A percentile compares a stretch with the other conserved stretches of the same genome.
Evolutionary conservation across 2,113 vertebrate genomes (phyloP).

Genomic region (Campylomormyrus numenius): DNA sequence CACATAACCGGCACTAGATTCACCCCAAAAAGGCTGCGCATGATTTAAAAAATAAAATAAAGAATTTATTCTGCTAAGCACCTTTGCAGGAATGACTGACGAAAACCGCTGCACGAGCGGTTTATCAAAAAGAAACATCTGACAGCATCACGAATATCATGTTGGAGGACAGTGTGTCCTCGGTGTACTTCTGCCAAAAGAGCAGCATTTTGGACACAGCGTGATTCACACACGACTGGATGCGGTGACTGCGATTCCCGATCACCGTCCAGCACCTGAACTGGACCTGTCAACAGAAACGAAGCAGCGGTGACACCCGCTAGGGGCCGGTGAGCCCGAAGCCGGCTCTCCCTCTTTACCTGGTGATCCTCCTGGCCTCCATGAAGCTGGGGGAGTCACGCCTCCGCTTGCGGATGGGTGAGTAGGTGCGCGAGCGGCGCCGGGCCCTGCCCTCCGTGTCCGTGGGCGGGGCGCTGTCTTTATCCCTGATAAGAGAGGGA

Average conservation of each 20-base stretch:
- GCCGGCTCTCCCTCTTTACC: constrained; percentile 54
- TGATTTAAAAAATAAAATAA: background rate
- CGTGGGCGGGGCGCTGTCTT: constrained; percentile 76
- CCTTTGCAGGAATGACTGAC: background rate
- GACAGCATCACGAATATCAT: background rate
- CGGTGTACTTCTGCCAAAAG: background rate
- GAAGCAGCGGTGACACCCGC: background rate
- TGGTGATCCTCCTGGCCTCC: constrained; percentile 96
- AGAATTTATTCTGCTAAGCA: background rate
- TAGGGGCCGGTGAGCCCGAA: background rate
- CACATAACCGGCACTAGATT: background rate
- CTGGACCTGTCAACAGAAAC: background rate
- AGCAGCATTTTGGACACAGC: background rate
- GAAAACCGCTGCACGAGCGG: background rate
- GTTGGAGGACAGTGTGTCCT: background rate
- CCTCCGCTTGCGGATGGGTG: constrained; percentile 89
- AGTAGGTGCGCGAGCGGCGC: constrained; percentile 91
- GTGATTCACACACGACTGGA: background rate
- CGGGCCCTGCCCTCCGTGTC: constrained; percentile 75
- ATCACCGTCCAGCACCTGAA: background rate
- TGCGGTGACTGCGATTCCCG: background rate
- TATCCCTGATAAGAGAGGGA: constrained; percentile 66
- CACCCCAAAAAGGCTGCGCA: background rate
- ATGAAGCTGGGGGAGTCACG: constrained; percentile 96
- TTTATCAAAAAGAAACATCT: background rate